Evolutionary conservation across 2,113 vertebrate species (phyloP), one percentile per base, ranked within the genome.

Genomic region (Heptranchias perlo): DNA sequence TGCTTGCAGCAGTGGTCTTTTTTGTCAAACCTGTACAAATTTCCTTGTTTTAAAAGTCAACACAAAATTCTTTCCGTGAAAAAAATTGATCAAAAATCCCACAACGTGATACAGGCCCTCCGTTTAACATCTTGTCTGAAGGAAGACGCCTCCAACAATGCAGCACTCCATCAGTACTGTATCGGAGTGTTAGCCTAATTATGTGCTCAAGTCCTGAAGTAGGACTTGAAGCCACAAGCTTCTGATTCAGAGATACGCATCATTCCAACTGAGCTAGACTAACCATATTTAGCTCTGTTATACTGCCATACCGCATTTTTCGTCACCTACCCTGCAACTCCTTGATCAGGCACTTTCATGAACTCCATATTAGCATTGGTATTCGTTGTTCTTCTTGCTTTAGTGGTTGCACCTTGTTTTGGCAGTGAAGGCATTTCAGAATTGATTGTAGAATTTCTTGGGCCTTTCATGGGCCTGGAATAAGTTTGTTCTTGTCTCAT

Each of bases 331-430:
- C 99, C 99, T 0, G 99, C 99, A 97, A 99, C 97, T 0, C 99
- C 99, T 97, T 99, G 98, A 96, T 99, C 99, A 0, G 99, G 99
- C 61, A 99, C 99, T 0, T 98, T 99, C 94, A 99, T 99, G 97
- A 99, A 99, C 96, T 99, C 99, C 97, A 98, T 96, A 97, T 98
- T 99, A 95, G 97, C 97, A 67, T 97, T 96, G 0, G 97, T 97
- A 0, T 98, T 97, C 0, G 96, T 97, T 54, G 94, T 65, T 67
- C 96, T 96, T 1, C 96, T 97, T 4, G 96, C 78, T 96, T 91
- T 98, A 0, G 16, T 54, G 44, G 97, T 96, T 11, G 97, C 25
- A 0, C 96, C 97, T 14, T 97, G 97, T 96, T 97, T 97, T 1
- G 98, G 98, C 1, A 97, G 97, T 0, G 97, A 97, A 0, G 97